Conservation (phyloP, 2,888 invertebrate species). For the Andricus quercusramuli region DNA sequence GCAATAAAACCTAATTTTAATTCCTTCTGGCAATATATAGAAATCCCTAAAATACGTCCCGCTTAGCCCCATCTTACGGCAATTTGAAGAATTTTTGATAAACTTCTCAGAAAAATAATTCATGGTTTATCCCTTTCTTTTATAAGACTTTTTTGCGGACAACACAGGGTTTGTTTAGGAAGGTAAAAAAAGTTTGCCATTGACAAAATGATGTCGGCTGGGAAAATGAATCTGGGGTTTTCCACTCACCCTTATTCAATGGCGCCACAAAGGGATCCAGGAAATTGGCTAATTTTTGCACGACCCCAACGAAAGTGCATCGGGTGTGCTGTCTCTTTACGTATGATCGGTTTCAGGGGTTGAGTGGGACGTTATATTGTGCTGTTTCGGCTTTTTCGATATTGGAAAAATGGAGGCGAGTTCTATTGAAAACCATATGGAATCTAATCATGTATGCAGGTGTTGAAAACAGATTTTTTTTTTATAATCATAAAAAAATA, state of each 20-base stretch:
- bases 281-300: conserved; percentile 65
- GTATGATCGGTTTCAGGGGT: conserved; percentile 28
- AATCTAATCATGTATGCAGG: conserved; percentile 3
- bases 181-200: conserved; percentile 47
- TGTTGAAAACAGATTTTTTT: too few relatives aligned
- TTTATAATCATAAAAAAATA: too few relatives aligned
- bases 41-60: too few relatives aligned
- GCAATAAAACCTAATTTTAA: too few relatives aligned
- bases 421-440: conserved; percentile 26
- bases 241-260: conserved; percentile 53
- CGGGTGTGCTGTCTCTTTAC: conserved; percentile 43
- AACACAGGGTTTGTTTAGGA: conserved; percentile 22
- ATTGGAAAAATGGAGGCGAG: conserved; percentile 20
- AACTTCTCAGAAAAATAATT: not conserved
- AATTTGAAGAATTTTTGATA: not conserved
- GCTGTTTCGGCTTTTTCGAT: conserved; percentile 23
- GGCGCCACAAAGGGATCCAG: conserved; percentile 59
- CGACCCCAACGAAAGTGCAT: conserved; percentile 48
- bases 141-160: not conserved
- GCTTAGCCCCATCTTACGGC: not conserved
- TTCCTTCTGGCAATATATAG: too few relatives aligned
- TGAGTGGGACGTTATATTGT: conserved; percentile 34
- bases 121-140: not conserved
- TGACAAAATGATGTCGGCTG: conserved; percentile 45
- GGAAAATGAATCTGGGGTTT: conserved; percentile 48